phyloP scores from a whole-genome alignment of 2,113 vertebrate species.

The Uropsilus gracilis region DNA sequence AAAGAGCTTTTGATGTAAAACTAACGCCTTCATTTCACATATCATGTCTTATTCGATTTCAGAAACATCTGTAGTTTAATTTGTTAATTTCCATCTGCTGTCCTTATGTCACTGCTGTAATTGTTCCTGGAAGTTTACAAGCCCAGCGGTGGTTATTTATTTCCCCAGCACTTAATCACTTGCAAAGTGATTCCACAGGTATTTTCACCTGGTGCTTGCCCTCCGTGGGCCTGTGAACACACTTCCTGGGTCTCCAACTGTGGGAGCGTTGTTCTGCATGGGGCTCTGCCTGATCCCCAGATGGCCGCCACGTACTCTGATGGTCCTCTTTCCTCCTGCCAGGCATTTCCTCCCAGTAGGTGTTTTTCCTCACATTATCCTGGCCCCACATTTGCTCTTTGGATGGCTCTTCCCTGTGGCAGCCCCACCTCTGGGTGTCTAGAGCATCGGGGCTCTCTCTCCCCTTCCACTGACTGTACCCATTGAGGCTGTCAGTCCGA shows the following conservation, averaged over 20 bases:
- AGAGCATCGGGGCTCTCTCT: background rate
- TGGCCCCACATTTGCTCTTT: background rate
- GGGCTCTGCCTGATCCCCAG: fast-evolving
- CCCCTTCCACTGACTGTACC: too few relatives aligned
- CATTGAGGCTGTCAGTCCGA: background rate
- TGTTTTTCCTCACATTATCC: background rate
- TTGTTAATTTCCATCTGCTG: background rate
- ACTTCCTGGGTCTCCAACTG: background rate
- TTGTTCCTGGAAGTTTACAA: background rate
- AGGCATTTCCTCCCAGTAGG: background rate
- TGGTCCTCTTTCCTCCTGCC: background rate
- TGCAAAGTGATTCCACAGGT: background rate
- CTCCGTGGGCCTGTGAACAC: fast-evolving
- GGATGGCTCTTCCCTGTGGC: background rate
- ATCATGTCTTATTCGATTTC: background rate
- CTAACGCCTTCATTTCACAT: background rate
- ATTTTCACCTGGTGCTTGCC: fast-evolving
- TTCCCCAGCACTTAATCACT: background rate
- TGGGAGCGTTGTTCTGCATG: fast-evolving
- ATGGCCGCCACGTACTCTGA: too few relatives aligned
- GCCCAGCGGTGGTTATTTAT: background rate
- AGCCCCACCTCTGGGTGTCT: background rate
- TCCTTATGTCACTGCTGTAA: background rate
- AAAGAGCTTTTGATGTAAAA: background rate
- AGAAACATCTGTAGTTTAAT: background rate